A percentile compares a stretch with the other conserved stretches of the same genome.
These are phyloP conservation scores for Psephotus haematonotus DNA, from an alignment of 2,113 vertebrate genomes.

Conservation along the genomic window DNA sequence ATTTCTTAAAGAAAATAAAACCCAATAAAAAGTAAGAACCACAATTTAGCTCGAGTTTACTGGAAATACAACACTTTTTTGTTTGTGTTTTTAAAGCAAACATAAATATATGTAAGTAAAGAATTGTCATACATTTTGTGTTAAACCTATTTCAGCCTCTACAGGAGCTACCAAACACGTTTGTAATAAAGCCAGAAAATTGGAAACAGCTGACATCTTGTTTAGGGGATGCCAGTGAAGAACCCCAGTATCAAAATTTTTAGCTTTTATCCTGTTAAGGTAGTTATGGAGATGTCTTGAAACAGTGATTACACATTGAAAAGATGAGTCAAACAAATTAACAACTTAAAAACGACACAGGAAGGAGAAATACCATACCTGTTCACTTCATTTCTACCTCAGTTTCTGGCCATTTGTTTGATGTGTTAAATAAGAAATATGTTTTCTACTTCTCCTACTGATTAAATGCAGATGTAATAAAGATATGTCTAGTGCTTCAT, in stretches of 20 bases:
- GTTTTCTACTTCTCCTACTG: not conserved
- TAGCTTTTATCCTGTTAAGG: not conserved
- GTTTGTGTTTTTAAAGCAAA: not conserved
- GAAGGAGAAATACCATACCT: not conserved
- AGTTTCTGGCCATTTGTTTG: not conserved
- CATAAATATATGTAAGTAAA: not conserved
- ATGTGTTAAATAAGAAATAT: not conserved
- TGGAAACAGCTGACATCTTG: not conserved
- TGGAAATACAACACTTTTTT: rapidly evolving
- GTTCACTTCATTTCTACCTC: not conserved
- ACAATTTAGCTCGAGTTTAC: not conserved
- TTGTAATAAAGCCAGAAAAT: not conserved
- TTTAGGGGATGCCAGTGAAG: not conserved
- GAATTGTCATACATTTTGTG: not conserved
- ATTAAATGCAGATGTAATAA: not conserved
- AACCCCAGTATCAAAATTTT: not conserved
- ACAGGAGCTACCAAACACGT: not conserved
- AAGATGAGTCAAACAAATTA: not conserved
- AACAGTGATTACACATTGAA: not conserved
- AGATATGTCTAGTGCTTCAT: not conserved
- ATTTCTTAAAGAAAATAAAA: not conserved
- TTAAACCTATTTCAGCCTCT: not conserved
- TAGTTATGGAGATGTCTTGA: not conserved
- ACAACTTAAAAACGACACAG: not conserved
- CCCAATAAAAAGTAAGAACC: not conserved